Base-by-base conservation (phyloP, 2,113 vertebrate species). In the Ciconia boyciana region DNA sequence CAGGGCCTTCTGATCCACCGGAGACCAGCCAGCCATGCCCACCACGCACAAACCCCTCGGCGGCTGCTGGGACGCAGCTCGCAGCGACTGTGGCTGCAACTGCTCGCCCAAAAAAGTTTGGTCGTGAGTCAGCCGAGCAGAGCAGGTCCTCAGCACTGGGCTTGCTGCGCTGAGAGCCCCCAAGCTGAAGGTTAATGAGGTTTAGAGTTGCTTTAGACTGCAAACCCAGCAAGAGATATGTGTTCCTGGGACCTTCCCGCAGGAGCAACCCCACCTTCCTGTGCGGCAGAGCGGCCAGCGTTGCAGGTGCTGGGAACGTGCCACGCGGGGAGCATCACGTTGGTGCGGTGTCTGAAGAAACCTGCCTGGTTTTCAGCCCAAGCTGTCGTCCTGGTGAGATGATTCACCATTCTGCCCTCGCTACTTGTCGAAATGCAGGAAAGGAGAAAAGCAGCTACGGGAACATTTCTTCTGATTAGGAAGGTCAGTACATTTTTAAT, bases 401-500 rank as follows among this genome's bases (percentile, higher is more conserved):
- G 89, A 96, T 90, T 90, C 83, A 86, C 78, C 36, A 11, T 0
- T 25, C 90, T 95, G 83, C 69, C 74, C 70, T 65, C 31, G 0
- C 83, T 72, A 0, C 75, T 78, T 4, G 39, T 71, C 16, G 7
- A 92, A 94, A 89, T 0, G 22, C 51, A 46, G 57, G 52, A 28
- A 51, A 76, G 74, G 65, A 39, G 66, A 77, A 52, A 81, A 74
- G 81, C 81, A 86, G 81, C 84, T 49, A 61, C 11, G 0, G 57
- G 89, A 81, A 92, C 61, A 39, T 92, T 94, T 89, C 91, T 96
- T 70, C 83, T 84, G 83, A 94, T 87, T 55, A 92, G 83, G 65
- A 61, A 11, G 2, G 94, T 69, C 89, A 57, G 83, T 55, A 64
- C 74, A 51, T 94, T 95, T 96, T 92, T 94, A 86, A 96, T 89